Conservation (phyloP, 2,888 invertebrate genomes). For the Leucania comma region DNA sequence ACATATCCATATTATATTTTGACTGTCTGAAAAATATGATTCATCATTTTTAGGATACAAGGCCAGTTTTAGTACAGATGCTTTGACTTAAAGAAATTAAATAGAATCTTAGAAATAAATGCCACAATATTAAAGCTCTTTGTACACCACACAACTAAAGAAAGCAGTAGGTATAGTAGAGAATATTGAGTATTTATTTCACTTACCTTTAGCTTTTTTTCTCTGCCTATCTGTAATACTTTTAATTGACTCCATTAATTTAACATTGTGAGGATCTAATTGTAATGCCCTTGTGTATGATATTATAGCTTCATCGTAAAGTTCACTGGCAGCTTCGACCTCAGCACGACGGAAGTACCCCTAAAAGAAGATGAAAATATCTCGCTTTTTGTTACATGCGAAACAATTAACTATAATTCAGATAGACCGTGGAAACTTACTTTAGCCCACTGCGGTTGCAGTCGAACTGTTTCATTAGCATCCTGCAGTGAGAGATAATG, state of each 20-base stretch:
- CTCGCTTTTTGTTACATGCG: not conserved
- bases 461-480: constrained; percentile 93
- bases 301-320: constrained; percentile 92
- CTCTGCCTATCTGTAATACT: constrained; percentile 90
- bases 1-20: constrained; percentile 94
- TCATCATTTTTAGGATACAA: not conserved
- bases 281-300: constrained; percentile 93
- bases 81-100: not conserved
- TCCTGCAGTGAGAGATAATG: constrained; percentile 95
- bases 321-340: constrained; percentile 92
- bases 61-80: no score
- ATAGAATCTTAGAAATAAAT: not conserved
- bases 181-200: no score
- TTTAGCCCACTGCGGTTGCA: constrained; percentile 95
- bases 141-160: not conserved
- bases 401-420: not conserved
- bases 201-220: constrained; percentile 91
- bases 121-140: not conserved
- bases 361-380: constrained; percentile 74
- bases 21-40: constrained; percentile 89
- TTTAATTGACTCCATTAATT: constrained; percentile 91
- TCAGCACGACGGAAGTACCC: constrained; percentile 94
- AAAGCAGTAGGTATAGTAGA: not conserved
- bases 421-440: constrained; percentile 74
- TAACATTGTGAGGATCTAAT: constrained; percentile 92